These are phyloP conservation scores for Zaprionus ghesquierei DNA, from an alignment of 1,140 invertebrate species.

Conservation along the genomic window DNA sequence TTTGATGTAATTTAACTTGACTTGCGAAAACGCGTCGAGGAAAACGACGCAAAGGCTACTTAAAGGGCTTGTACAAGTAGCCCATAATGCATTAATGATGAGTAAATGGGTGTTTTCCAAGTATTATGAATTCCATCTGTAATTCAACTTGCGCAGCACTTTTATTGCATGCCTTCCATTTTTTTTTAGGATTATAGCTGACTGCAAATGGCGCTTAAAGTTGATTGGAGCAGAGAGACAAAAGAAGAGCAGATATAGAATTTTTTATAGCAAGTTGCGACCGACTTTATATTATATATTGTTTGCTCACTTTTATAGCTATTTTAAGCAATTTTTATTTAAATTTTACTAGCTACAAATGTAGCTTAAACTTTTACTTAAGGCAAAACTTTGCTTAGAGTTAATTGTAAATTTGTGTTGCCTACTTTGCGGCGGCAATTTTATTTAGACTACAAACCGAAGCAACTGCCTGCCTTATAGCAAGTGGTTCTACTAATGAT, in stretches of 20 bases:
- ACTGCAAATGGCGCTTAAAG: background rate
- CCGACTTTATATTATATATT: background rate
- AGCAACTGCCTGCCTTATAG: too few species aligned
- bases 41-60: background rate
- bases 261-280: background rate
- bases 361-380: too few species aligned
- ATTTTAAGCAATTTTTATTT: background rate
- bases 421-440: background rate
- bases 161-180: conserved; percentile 9
- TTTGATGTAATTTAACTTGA: conserved; percentile 4
- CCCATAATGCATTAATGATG: conserved; percentile 2
- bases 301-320: conserved; percentile 3
- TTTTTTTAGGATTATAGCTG: background rate
- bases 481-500: background rate
- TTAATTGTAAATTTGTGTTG: background rate
- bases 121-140: background rate
- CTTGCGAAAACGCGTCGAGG: background rate
- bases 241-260: background rate
- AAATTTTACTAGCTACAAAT: background rate
- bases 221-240: background rate
- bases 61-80: background rate
- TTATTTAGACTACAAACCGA: background rate
- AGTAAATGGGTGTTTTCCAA: background rate
- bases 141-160: conserved; percentile 3
- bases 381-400: background rate